phyloP scores from a whole-genome alignment of 2,113 vertebrate genomes.

The Ictidomys tridecemlineatus region DNA sequence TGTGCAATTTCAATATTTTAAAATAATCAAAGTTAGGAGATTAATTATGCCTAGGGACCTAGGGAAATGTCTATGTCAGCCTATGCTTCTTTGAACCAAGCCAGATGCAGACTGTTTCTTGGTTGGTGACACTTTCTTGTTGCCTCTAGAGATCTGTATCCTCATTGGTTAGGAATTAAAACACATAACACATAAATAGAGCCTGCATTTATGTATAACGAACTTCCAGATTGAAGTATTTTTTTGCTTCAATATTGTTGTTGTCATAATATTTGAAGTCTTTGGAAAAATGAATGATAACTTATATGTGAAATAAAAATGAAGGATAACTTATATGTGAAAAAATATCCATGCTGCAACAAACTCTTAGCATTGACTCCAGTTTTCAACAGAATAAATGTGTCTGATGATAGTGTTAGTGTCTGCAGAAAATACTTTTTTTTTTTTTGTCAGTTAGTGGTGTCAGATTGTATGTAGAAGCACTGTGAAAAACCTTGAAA shows the following conservation, averaged over 20 bases:
- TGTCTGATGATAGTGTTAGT: neutral
- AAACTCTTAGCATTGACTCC: neutral
- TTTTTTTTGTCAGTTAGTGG: neutral
- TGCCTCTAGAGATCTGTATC: neutral
- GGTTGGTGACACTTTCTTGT: neutral
- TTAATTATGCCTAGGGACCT: neutral
- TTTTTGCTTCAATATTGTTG: neutral
- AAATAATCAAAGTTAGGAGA: neutral
- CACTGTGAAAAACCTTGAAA: neutral
- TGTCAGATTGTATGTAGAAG: neutral
- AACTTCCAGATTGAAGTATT: neutral
- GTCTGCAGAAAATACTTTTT: neutral
- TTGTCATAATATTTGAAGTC: slow-evolving; percentile 1
- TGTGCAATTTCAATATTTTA: neutral
- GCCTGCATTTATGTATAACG: neutral
- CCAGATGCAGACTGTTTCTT: neutral
- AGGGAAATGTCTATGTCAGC: neutral
- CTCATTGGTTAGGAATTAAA: neutral
- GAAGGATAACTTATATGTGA: neutral
- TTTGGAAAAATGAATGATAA: slow-evolving; percentile 3
- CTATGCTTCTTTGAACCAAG: neutral
- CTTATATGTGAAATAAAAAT: neutral
- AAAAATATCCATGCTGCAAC: neutral
- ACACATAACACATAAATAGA: neutral
- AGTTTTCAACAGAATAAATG: slow-evolving; percentile 10